Conservation (phyloP, 2,888 invertebrate genomes). For the Bellardia pandia region DNA sequence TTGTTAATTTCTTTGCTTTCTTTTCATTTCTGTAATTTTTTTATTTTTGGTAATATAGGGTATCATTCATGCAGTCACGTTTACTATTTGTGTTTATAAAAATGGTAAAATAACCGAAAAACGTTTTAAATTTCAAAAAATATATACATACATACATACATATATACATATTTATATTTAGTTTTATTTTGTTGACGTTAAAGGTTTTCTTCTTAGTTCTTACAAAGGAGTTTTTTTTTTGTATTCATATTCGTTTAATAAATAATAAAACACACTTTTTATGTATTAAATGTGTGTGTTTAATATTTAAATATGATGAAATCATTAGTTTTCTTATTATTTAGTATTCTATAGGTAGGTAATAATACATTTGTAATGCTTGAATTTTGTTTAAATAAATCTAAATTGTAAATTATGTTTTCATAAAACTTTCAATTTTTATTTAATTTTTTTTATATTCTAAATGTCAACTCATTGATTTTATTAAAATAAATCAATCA, state of each 20-base stretch:
- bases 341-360: too few relatives aligned
- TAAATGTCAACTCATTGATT: constrained; percentile 47
- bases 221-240: constrained; percentile 5
- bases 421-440: constrained; percentile 41
- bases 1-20: constrained; percentile 1
- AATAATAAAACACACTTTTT: not conserved
- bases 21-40: not conserved
- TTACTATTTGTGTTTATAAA: constrained; percentile 53
- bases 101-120: constrained; percentile 23
- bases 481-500: constrained; percentile 71
- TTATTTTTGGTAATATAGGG: constrained; percentile 28
- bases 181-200: not conserved
- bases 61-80: constrained; percentile 63
- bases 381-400: not conserved
- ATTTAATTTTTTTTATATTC: constrained; percentile 10
- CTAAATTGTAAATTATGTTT: not conserved
- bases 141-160: constrained; percentile 38
- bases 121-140: constrained; percentile 59
- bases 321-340: constrained; percentile 13
- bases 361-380: too few relatives aligned
- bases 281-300: constrained; percentile 12
- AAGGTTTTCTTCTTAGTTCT: constrained; percentile 6
- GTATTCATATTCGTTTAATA: too few relatives aligned
- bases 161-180: too few relatives aligned
- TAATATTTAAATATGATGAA: constrained; percentile 56